Evolutionary conservation across 1,140 invertebrate species (phyloP).

Genomic region (Helicoverpa armigera): DNA sequence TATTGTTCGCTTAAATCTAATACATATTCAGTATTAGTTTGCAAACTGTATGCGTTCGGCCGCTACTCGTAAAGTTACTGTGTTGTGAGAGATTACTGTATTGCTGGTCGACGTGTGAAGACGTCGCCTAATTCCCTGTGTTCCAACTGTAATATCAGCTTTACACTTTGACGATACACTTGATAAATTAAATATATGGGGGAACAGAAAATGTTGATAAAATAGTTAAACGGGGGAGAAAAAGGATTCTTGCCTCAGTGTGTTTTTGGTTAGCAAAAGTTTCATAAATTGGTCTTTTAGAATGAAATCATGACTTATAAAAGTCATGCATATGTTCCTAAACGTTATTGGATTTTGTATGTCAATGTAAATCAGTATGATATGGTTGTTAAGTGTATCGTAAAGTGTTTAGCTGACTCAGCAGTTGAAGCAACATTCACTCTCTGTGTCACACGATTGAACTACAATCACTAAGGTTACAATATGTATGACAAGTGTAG

Average conservation of each 20-base stretch:
- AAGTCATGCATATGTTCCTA: too few relatives aligned
- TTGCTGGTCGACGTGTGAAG: background rate
- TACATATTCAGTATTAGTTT: background rate
- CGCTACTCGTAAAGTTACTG: slow-evolving; percentile 36
- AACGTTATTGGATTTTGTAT: too few relatives aligned
- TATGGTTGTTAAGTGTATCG: background rate
- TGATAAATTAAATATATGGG: too few relatives aligned
- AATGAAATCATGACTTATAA: too few relatives aligned
- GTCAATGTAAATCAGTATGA: background rate
- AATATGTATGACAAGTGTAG: background rate
- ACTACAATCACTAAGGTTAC: background rate
- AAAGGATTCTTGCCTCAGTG: too few relatives aligned
- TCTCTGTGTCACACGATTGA: slow-evolving; percentile 4
- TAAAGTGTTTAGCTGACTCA: background rate
- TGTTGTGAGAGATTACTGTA: slow-evolving; percentile 30
- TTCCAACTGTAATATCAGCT: background rate
- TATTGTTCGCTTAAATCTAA: background rate
- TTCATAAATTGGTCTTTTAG: too few relatives aligned
- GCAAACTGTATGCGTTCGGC: background rate
- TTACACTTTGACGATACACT: background rate
- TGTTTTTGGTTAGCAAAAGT: too few relatives aligned
- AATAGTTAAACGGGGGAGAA: too few relatives aligned
- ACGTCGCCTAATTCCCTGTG: background rate
- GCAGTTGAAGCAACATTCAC: slow-evolving; percentile 20
- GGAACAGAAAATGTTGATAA: too few relatives aligned